These are phyloP conservation scores for Chelonia mydas DNA, from an alignment of 2,797 vertebrate genomes.

Conservation along the genomic window DNA sequence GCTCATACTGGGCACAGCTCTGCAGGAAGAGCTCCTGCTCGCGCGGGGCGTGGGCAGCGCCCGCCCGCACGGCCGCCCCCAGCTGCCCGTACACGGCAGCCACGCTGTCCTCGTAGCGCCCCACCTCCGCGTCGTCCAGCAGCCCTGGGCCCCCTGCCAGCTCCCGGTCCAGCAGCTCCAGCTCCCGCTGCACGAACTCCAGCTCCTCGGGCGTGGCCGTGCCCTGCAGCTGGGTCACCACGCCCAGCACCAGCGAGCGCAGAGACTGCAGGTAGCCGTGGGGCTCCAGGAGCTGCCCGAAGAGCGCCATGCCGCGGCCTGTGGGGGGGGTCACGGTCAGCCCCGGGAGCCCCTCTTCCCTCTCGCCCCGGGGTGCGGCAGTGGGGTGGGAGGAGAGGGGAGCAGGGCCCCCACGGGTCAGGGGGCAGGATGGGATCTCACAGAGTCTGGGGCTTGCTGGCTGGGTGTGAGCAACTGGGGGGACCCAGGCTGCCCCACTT, in stretches of 20 bases:
- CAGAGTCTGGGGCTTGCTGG: too few species aligned
- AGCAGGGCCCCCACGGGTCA: too few species aligned
- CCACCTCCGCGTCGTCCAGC: constrained; percentile 73
- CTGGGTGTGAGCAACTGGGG: too few species aligned
- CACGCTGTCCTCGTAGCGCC: constrained; percentile 80
- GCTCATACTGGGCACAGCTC: constrained; percentile 76
- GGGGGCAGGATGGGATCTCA: too few species aligned
- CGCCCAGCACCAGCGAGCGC: constrained; percentile 77
- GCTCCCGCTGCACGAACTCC: constrained; percentile 77
- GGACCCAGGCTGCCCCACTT: too few species aligned
- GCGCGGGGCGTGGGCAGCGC: constrained; percentile 71
- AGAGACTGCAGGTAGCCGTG: constrained; percentile 82
- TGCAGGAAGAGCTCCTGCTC: constrained; percentile 81
- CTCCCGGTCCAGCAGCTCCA: constrained; percentile 82
- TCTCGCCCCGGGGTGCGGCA: too few species aligned
- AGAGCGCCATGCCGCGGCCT: constrained; percentile 76
- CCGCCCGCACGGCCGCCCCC: constrained; percentile 73
- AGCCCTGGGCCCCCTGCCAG: constrained; percentile 73
- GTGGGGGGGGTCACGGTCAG: background rate
- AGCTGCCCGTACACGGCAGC: constrained; percentile 81
- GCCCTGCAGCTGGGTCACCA: constrained; percentile 78
- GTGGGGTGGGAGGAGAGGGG: too few species aligned
- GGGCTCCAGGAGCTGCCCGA: constrained; percentile 82
- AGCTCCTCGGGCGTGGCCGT: constrained; percentile 75
- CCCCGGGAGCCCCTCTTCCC: too few species aligned